Evolutionary conservation across 2,797 vertebrate genomes (phyloP).

Genomic region (Gallirallus australis): DNA sequence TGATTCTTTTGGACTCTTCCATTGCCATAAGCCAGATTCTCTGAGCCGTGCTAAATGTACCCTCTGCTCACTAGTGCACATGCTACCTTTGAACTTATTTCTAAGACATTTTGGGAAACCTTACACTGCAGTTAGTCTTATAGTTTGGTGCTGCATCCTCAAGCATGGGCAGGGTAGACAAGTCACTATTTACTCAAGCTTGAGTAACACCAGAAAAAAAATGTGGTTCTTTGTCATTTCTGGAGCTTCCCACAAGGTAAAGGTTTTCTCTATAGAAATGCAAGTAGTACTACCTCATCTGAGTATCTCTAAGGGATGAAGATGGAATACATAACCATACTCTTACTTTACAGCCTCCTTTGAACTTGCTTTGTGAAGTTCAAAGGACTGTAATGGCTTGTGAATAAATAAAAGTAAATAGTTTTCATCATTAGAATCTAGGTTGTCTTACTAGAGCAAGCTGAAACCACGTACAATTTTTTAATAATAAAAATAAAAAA

Average conservation of each 20-base stretch:
- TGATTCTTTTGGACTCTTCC: neutral
- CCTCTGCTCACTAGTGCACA: neutral
- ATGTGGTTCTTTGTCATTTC: neutral
- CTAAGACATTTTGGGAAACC: neutral
- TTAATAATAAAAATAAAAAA: neutral
- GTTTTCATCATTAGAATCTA: neutral
- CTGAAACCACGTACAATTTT: neutral
- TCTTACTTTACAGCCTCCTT: neutral
- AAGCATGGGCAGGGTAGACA: neutral
- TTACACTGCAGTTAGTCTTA: neutral
- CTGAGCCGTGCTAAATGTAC: neutral
- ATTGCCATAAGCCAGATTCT: neutral
- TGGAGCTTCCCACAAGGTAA: neutral
- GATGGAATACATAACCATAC: neutral
- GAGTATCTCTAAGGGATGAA: neutral
- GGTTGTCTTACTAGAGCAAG: neutral
- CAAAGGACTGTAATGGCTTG: neutral
- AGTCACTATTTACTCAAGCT: neutral
- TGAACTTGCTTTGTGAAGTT: neutral
- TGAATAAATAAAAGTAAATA: neutral
- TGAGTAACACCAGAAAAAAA: neutral
- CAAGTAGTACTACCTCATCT: neutral
- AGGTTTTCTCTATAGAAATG: neutral
- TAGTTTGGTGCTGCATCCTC: neutral
- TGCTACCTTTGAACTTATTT: neutral